Evolutionary conservation across 1,140 invertebrate species (phyloP).

Genomic region (Drosophila nigrodunni): DNA sequence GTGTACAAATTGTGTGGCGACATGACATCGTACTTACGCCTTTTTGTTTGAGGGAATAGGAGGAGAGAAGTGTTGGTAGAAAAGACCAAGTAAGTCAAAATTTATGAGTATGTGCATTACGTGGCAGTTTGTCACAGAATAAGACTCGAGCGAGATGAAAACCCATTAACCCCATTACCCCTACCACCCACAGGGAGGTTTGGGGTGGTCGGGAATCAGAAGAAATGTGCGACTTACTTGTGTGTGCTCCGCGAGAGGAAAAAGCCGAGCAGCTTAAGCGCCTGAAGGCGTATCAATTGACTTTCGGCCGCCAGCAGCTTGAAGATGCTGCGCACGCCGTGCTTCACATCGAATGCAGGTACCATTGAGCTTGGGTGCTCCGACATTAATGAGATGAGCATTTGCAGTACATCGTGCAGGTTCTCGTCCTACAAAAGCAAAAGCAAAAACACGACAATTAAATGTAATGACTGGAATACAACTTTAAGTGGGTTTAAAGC

Average conservation of each 20-base stretch:
- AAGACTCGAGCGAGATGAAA: neutral
- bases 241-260: conserved; percentile 97
- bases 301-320: conserved; percentile 97
- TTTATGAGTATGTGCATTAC: conserved; percentile 49
- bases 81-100: conserved; percentile 20
- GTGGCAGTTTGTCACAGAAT: conserved; percentile 31
- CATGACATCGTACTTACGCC: conserved; percentile 99
- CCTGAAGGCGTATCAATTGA: conserved; percentile 97
- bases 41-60: conserved; percentile 75
- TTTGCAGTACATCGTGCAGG: conserved; percentile 98
- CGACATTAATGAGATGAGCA: conserved; percentile 98
- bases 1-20: conserved; percentile 99
- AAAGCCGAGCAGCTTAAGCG: conserved; percentile 97
- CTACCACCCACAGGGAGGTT: neutral
- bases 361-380: conserved; percentile 99
- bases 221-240: conserved; percentile 88
- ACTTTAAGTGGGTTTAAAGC: too few species aligned
- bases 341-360: conserved; percentile 98
- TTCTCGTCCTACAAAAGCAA: conserved; percentile 94
- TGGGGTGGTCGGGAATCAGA: neutral
- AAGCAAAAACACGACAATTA: neutral
- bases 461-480: neutral
- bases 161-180: neutral
- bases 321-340: conserved; percentile 98
- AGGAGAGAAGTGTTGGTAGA: neutral